Conservation (phyloP, 2,888 invertebrate genomes). For the Dicyrtoma fusca region DNA sequence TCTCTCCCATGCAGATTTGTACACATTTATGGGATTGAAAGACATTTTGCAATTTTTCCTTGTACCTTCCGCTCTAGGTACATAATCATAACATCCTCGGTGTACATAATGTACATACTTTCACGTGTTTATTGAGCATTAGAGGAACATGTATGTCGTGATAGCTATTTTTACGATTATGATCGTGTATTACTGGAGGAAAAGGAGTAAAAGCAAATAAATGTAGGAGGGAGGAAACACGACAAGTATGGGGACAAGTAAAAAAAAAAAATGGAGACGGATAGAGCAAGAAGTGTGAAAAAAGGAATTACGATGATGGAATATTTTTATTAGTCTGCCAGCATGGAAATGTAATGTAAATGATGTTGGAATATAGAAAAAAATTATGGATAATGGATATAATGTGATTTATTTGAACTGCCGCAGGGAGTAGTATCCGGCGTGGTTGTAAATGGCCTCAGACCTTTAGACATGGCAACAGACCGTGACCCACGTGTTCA, state of each 20-base stretch:
- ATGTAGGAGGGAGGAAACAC: background rate
- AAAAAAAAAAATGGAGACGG: background rate
- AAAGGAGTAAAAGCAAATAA: no score
- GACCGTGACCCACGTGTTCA: conserved; percentile 78
- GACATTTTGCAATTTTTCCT: no score
- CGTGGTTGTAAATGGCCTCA: conserved; percentile 80
- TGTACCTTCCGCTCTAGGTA: no score
- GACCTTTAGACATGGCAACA: conserved; percentile 78
- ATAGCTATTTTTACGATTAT: no score
- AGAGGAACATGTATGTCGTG: no score
- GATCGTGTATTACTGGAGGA: no score
- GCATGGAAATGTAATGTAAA: background rate
- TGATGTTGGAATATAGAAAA: conserved; percentile 15
- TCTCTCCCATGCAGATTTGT: no score
- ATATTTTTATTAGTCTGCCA: no score
- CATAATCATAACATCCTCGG: no score
- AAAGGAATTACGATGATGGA: background rate
- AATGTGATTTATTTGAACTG: conserved; percentile 27
- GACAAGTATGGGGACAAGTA: background rate
- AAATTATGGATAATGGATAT: conserved; percentile 1
- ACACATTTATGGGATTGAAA: no score
- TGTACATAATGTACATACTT: no score
- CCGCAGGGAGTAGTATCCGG: conserved; percentile 79
- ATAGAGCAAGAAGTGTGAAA: background rate
- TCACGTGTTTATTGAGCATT: no score